Conservation (phyloP, 2,888 invertebrate species). For the Matsumyia berberina region DNA sequence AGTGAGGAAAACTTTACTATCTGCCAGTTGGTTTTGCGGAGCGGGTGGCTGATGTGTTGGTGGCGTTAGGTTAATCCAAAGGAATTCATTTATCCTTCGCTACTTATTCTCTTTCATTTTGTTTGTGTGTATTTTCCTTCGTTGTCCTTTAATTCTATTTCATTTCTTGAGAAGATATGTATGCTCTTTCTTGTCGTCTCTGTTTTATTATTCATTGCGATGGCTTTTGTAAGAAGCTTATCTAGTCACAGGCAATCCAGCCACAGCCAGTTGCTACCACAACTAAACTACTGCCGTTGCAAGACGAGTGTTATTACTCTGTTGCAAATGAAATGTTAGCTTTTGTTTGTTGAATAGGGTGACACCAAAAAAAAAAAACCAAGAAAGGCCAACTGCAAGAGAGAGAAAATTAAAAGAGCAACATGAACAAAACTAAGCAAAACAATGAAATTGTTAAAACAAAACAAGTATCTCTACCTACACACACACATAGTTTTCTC, state of each 20-base stretch:
- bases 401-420: slow-evolving; percentile 36
- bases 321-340: slow-evolving; percentile 73
- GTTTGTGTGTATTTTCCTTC: slow-evolving; percentile 36
- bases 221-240: slow-evolving; percentile 76
- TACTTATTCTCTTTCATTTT: slow-evolving; percentile 70
- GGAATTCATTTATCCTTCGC: slow-evolving; percentile 75
- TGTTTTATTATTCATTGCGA: slow-evolving; percentile 76
- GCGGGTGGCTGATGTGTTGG: slow-evolving; percentile 53
- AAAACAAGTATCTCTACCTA: slow-evolving; percentile 15
- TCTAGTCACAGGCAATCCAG: slow-evolving; percentile 73
- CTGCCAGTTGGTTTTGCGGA: slow-evolving; percentile 9
- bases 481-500: not conserved
- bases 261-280: slow-evolving; percentile 34
- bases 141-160: slow-evolving; percentile 49
- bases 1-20: not conserved
- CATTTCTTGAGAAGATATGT: slow-evolving; percentile 68
- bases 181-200: slow-evolving; percentile 70
- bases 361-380: slow-evolving; percentile 21
- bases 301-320: slow-evolving; percentile 61
- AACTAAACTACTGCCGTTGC: not conserved
- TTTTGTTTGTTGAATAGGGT: slow-evolving; percentile 65
- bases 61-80: slow-evolving; percentile 75
- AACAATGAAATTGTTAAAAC: slow-evolving; percentile 52
- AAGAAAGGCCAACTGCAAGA: slow-evolving; percentile 36
- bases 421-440: slow-evolving; percentile 23